Percentiles rank a stretch among this genome's conserved stretches.
phyloP scores from a whole-genome alignment of 2,113 vertebrate species.

The Lycaon pictus region DNA sequence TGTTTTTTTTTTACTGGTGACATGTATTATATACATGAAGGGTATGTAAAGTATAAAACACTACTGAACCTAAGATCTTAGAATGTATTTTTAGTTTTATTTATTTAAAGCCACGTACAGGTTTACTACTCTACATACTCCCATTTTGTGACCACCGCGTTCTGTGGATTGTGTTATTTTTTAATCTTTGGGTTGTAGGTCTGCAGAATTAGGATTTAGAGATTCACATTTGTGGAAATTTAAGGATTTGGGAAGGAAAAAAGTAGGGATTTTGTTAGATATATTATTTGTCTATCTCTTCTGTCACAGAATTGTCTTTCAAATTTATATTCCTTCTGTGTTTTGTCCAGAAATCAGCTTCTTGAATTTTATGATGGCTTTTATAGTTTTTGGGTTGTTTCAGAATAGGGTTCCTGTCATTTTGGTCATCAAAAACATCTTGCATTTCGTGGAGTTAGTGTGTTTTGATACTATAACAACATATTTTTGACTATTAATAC shows the following conservation, averaged over 20 bases:
- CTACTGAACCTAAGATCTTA: not conserved
- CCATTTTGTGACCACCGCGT: not conserved
- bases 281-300: not conserved
- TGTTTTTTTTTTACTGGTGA: not conserved
- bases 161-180: not conserved
- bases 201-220: not conserved
- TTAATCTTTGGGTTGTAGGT: not conserved
- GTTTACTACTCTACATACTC: not conserved
- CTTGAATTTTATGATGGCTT: slow-evolving; percentile 8
- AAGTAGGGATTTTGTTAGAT: not conserved
- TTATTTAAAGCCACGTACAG: not conserved
- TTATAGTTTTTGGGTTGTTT: not conserved
- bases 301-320: slow-evolving; percentile 31
- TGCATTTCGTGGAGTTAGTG: not conserved
- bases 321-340: not conserved
- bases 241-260: not conserved
- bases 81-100: slow-evolving; percentile 8
- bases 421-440: not conserved
- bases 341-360: slow-evolving; percentile 35
- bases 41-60: not conserved
- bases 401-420: not conserved
- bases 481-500: not conserved
- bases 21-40: not conserved
- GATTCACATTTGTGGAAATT: slow-evolving; percentile 25
- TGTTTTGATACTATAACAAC: not conserved